Conservation (phyloP, 2,113 vertebrate genomes). For the Panthera tigris region DNA sequence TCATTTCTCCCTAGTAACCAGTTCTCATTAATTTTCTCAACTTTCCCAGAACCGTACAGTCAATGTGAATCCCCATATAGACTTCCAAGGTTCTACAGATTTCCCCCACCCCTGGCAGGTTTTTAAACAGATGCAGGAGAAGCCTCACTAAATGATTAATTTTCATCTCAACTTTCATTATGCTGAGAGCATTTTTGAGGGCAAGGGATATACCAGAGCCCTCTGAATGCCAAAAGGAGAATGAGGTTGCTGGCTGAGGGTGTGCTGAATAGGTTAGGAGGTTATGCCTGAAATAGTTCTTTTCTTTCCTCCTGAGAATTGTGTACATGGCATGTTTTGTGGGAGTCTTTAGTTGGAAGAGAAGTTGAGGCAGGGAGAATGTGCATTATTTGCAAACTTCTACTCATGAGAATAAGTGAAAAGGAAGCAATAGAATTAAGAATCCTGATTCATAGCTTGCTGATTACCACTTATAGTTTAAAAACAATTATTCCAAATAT, state of each 20-base stretch:
- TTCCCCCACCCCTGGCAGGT: not conserved
- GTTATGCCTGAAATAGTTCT: not conserved
- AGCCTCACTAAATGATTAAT: conserved; percentile 56
- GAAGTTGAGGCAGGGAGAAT: conserved; percentile 33
- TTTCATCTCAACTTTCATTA: conserved; percentile 66
- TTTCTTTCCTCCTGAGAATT: conserved; percentile 17
- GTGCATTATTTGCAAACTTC: conserved; percentile 22
- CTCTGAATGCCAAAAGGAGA: conserved; percentile 52
- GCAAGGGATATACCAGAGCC: conserved; percentile 30
- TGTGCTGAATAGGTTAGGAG: not conserved
- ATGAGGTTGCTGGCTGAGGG: conserved; percentile 44
- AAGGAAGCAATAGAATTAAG: conserved; percentile 22
- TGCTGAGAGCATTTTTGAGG: conserved; percentile 58
- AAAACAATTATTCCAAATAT: conserved; percentile 29
- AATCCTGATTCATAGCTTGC: conserved; percentile 49
- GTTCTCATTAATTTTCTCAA: not conserved
- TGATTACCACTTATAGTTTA: conserved; percentile 25
- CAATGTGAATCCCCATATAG: not conserved
- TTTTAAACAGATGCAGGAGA: conserved; percentile 40
- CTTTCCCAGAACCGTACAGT: not conserved
- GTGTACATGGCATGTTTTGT: conserved; percentile 20
- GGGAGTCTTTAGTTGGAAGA: conserved; percentile 36
- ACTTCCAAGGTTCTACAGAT: not conserved
- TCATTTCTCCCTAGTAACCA: not conserved
- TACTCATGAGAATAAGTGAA: conserved; percentile 19